Base-by-base conservation (phyloP, 2,888 invertebrate genomes). In the Elegia similella region DNA sequence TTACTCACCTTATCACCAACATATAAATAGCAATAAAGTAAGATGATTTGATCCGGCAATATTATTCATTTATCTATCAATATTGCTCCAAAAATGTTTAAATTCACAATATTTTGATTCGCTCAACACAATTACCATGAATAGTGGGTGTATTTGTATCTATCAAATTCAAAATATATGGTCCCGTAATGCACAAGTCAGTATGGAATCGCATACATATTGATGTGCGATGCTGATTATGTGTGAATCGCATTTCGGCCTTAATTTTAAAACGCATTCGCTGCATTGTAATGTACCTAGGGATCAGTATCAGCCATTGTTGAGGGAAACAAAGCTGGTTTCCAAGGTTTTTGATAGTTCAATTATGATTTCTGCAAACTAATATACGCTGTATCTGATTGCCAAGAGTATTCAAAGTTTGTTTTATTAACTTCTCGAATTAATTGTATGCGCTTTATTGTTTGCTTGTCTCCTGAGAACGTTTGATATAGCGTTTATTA, bases 271-370 rank as follows among this genome's bases (percentile, higher is more conserved):
- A 74, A 67, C 69, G 67, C 66, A 70, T 66, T 64, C 59, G 61
- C 57, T 71, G 70, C 73, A 76, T 74, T 77, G 76, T 77, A 63
- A 59, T 30, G 23, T 17, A 58, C 52, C 58, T 61, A 61, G 66
- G 65, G 56, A 15, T 47, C 34, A 38, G 34, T 12, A 34, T 29
- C 48, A 23, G 42, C 76, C 66, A 81, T 81, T 81, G 80, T 81
- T 76, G 65, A 62, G 62, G 60, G 72, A 75, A 38, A 79, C 82
- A 82, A 82, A 80, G 78, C 76, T 68, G 66, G 69, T 78, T 77
- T 74, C 62, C 73, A 74, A 79, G 81, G 78, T 72, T 67, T 68
- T 66, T 71, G 76, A 76, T 77, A 76, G 69, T 69, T 74, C 71
- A 76, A 78, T 79, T 78, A 75, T 75, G 70, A 73, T 42, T 72